phyloP scores from a whole-genome alignment of 2,113 vertebrate genomes.

The Anolis sagrei region DNA sequence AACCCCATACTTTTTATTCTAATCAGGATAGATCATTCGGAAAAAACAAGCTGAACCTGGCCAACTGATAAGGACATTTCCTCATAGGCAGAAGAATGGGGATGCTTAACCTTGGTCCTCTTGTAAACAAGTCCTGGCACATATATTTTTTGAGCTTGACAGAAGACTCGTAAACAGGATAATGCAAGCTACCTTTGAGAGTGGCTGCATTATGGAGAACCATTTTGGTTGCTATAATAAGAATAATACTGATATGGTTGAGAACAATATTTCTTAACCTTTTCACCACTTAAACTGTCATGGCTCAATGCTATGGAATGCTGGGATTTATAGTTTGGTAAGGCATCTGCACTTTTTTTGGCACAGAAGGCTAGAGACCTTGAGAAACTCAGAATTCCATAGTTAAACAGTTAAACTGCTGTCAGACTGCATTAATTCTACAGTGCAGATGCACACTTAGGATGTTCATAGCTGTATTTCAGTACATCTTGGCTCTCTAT shows the following conservation, averaged over 20 bases:
- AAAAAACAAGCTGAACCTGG: not conserved
- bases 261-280: not conserved
- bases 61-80: not conserved
- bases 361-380: not conserved
- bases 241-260: not conserved
- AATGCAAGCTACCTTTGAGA: not conserved
- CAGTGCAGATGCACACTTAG: not conserved
- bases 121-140: not conserved
- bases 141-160: not conserved
- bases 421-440: no score
- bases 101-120: not conserved
- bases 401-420: no score
- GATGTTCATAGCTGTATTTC: slow-evolving; percentile 1
- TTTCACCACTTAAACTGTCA: not conserved
- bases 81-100: not conserved
- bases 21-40: accelerated
- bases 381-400: no score
- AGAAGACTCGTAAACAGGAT: not conserved
- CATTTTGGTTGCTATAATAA: not conserved
- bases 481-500: not conserved
- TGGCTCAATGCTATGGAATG: no score
- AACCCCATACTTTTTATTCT: not conserved
- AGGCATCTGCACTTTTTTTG: no score
- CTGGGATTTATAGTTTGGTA: no score
- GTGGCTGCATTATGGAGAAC: not conserved